Base-by-base conservation (phyloP, 2,113 vertebrate genomes). In the Trematomus loennbergii region DNA sequence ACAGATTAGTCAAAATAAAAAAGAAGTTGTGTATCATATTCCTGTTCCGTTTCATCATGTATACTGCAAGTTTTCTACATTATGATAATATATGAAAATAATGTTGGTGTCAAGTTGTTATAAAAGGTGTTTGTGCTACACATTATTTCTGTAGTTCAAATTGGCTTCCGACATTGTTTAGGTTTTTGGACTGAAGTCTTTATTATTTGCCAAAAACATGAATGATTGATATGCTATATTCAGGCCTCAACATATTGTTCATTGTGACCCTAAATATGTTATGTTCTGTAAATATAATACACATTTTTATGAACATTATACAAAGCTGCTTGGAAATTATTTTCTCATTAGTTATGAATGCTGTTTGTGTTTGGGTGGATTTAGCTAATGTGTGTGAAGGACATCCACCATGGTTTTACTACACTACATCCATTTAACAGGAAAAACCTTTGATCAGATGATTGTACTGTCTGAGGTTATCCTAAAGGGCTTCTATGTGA, bases 241-340 rank as follows among this genome's bases (percentile, higher is more conserved):
- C 53, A 71, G 63, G 70, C 73, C 73, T 76, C 69, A 75, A 72
- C 62, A 74, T 72, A 75, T 61, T 83, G 74, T 88, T 80, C 36
- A 65, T 81, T 88, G 90, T 92, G 81, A 90, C 65, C 72, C 71
- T 83, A 40, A 83, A 68, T 82, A 78, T 92, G 87, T 90, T 88
- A 82, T 87, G 65, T 91, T 87, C 69, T 94, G 91, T 94, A 93
- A 91, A 94, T 93, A 93, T 90, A 84, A 89, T 79, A 90, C 48
- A 93, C 87, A 90, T 94, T 94, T 93, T 90, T 93, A 93, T 89
- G 89, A 90, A 85, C 69, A 58, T 87, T 43, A 90, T 89, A 82
- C 61, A 88, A 77, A 75, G 45, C 54, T 87, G 78, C 76, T 79
- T 87, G 75, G 79, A 82, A 84, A 72, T 20, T 0, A 49, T 72